Conservation (phyloP, 2,888 invertebrate species). For the Nomada lathburiana region DNA sequence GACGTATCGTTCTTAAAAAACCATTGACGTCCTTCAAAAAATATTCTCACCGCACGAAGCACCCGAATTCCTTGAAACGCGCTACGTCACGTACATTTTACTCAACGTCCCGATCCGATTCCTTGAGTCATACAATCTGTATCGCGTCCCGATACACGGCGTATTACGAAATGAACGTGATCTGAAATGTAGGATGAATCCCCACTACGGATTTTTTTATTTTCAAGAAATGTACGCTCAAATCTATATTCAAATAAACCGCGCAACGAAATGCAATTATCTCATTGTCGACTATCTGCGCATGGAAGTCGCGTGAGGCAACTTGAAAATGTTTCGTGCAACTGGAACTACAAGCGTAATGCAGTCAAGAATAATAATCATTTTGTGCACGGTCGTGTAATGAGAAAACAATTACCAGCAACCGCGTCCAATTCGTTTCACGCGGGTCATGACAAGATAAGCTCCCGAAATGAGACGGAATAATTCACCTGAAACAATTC, state of each 20-base stretch:
- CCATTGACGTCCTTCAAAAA: not conserved
- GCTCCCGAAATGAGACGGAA: slow-evolving; percentile 7
- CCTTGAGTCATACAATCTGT: too few relatives aligned
- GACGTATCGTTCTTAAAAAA: slow-evolving; percentile 11
- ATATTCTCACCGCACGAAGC: not conserved
- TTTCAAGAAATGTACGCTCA: too few relatives aligned
- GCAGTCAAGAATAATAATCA: not conserved
- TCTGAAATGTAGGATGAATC: too few relatives aligned
- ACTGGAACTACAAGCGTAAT: too few relatives aligned
- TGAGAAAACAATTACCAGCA: slow-evolving; percentile 5
- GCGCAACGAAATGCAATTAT: not conserved
- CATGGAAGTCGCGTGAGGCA: not conserved
- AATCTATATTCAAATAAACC: not conserved
- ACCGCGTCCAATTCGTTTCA: not conserved
- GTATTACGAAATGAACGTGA: too few relatives aligned
- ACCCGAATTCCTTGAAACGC: not conserved
- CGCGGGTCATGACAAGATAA: slow-evolving; percentile 9
- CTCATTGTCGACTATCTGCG: not conserved
- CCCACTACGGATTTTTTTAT: too few relatives aligned
- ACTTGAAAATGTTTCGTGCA: too few relatives aligned
- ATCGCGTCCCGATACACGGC: too few relatives aligned
- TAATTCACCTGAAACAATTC: slow-evolving; percentile 1
- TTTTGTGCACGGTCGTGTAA: not conserved
- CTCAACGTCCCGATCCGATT: too few relatives aligned
- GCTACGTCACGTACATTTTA: too few relatives aligned